Evolutionary conservation across 2,797 vertebrate genomes (phyloP).

Genomic region (Tamandua tetradactyla): DNA sequence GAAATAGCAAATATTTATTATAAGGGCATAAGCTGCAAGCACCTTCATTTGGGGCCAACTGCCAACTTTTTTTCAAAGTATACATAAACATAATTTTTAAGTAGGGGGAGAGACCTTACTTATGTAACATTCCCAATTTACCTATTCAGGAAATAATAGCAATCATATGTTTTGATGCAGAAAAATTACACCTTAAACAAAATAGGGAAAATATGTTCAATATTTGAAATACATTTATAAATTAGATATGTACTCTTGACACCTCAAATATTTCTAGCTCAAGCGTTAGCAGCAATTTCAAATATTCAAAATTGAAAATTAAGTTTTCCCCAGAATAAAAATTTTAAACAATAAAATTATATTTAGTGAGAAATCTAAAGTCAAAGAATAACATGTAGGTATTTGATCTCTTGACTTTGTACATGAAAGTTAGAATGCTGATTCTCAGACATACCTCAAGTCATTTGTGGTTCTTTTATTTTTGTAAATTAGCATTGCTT

Average conservation of each 20-base stretch:
- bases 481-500: not conserved
- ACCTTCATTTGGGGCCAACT: not conserved
- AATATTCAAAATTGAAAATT: constrained; percentile 45
- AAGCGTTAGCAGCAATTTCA: constrained; percentile 9
- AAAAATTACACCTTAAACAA: constrained; percentile 60
- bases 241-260: not conserved
- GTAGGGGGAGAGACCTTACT: not conserved
- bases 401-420: not conserved
- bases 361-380: constrained; percentile 12
- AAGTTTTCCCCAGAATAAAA: not conserved
- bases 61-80: not conserved
- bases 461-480: not conserved
- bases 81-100: constrained; percentile 30
- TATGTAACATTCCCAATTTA: constrained; percentile 42
- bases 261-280: constrained; percentile 16
- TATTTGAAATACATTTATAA: constrained; percentile 63
- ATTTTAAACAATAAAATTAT: constrained; percentile 17
- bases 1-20: no score
- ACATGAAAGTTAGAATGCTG: not conserved
- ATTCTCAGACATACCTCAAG: constrained; percentile 14
- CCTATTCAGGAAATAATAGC: constrained; percentile 43
- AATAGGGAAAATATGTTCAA: constrained; percentile 46
- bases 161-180: constrained; percentile 46
- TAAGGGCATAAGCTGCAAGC: not conserved
- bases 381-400: not conserved